phyloP scores from a whole-genome alignment of 2,113 vertebrate genomes.

The Pomatostomus ruficeps region DNA sequence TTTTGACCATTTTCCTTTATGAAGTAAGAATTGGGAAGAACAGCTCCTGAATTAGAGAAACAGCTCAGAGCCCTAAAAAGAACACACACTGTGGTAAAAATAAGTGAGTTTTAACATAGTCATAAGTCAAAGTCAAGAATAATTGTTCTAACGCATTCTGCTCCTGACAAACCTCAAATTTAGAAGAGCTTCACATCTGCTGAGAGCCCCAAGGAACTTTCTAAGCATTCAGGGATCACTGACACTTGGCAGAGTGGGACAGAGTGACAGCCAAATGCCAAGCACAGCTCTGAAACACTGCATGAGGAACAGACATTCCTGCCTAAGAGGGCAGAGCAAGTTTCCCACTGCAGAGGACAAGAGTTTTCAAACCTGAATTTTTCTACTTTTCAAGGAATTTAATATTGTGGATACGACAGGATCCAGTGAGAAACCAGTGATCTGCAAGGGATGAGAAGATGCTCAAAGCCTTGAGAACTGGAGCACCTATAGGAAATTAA shows the following conservation, averaged over 20 bases:
- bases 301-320: background rate
- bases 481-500: background rate
- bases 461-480: background rate
- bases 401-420: background rate
- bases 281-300: background rate
- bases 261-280: conserved; percentile 4
- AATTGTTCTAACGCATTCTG: background rate
- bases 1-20: background rate
- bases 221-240: background rate
- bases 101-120: background rate
- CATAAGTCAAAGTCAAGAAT: background rate
- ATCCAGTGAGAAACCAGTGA: background rate
- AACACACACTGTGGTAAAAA: background rate
- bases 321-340: background rate
- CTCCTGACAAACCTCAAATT: background rate
- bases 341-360: background rate
- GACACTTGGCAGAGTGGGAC: background rate
- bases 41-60: background rate
- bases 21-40: background rate
- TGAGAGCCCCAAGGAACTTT: background rate
- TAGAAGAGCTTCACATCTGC: background rate
- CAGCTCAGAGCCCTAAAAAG: background rate
- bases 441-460: background rate
- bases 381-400: background rate
- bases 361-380: background rate